Percentiles rank a stretch among this genome's conserved stretches.
Evolutionary conservation across 2,888 invertebrate genomes (phyloP).

Genomic region (Beris chalybata): DNA sequence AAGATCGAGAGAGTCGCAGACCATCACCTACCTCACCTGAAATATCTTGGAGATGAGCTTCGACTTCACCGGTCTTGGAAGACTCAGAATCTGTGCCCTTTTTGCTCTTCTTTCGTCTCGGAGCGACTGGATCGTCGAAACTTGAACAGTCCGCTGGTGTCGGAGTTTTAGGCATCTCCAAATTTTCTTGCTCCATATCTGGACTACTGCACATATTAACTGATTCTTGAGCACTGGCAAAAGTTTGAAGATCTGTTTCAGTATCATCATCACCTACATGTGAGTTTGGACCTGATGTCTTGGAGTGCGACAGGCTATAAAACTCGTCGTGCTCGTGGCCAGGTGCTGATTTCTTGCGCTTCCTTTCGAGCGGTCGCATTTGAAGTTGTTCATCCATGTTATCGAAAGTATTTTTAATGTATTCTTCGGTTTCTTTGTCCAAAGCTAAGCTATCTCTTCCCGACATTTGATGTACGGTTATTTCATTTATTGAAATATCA

Average conservation of each 20-base stretch:
- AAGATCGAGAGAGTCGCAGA: slow-evolving; percentile 46
- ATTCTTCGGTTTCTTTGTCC: slow-evolving; percentile 60
- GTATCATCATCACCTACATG: slow-evolving; percentile 62
- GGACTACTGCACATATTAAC: slow-evolving; percentile 54
- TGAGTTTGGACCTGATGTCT: slow-evolving; percentile 53
- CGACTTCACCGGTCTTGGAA: slow-evolving; percentile 51
- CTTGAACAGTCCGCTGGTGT: slow-evolving; percentile 22
- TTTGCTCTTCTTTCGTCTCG: slow-evolving; percentile 50
- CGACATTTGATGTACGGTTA: slow-evolving; percentile 63
- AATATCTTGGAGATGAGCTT: slow-evolving; percentile 57
- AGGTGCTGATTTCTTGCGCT: slow-evolving; percentile 67
- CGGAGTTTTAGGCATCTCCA: too few relatives aligned
- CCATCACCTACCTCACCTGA: slow-evolving; percentile 64
- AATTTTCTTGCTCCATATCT: slow-evolving; percentile 41
- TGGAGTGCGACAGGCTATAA: slow-evolving; percentile 66
- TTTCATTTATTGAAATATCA: slow-evolving; percentile 80
- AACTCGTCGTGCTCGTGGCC: slow-evolving; percentile 67
- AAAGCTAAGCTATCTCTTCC: slow-evolving; percentile 55
- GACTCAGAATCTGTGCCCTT: slow-evolving; percentile 56
- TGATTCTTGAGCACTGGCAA: slow-evolving; percentile 67
- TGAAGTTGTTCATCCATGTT: slow-evolving; percentile 62
- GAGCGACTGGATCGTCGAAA: slow-evolving; percentile 46
- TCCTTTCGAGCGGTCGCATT: slow-evolving; percentile 59
- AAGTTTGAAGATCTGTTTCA: slow-evolving; percentile 67
- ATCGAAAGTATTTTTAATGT: slow-evolving; percentile 52